Evolutionary conservation across 2,797 vertebrate genomes (phyloP), one percentile per base, ranked within the genome.

Genomic region (Pyrocephalus nanus): DNA sequence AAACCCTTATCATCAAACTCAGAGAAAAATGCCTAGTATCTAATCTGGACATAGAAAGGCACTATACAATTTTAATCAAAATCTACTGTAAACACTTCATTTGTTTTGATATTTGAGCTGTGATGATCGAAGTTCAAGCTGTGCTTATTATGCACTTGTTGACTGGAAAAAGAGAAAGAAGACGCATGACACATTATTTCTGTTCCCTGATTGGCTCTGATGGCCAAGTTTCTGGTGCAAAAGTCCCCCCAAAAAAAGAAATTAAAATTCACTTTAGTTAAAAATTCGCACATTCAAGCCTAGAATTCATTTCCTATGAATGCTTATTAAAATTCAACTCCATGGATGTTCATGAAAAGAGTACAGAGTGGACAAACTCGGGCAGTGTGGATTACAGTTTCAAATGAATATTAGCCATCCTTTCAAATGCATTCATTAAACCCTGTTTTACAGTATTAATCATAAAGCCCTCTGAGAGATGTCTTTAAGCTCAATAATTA

Each of bases 51-150:
- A 78, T 4, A 71, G 72, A 86, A 86, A 76, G 45, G 43, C 29
- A 81, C 36, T 78, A 34, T 4, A 76, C 12, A 69, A 79, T 84
- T 93, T 81, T 90, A 53, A 86, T 81, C 57, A 81, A 92, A 91
- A 92, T 64, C 60, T 84, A 40, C 71, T 53, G 48, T 70, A 92
- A 91, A 88, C 48, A 26, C 29, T 71, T 73, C 12, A 65, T 92
- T 95, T 91, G 45, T 70, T 80, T 95, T 71, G 43, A 50, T 91
- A 47, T 84, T 94, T 92, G 53, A 86, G 73, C 64, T 82, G 26
- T 25, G 27, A 66, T 75, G 26, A 93, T 73, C 89, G 62, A 92
- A 93, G 73, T 88, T 92, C 79, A 95, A 96, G 73, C 30, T 75
- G n/a, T 62, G 43, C 30, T 90, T 69, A 50, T 76, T 72, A 40